Evolutionary conservation across 2,888 invertebrate species (phyloP).

Genomic region (Magallana nippona): DNA sequence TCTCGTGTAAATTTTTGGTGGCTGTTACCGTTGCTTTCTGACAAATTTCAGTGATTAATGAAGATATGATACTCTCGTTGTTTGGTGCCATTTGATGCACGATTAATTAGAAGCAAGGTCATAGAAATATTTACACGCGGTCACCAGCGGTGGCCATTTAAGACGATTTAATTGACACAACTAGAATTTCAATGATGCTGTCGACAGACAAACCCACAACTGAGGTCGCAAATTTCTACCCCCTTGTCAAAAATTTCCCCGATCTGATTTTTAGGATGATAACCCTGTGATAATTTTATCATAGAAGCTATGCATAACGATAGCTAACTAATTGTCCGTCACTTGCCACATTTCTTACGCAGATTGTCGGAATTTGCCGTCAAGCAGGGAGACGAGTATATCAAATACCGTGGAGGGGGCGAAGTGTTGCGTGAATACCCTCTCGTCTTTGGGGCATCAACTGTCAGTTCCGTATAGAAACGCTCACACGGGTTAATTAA

Average conservation of each 20-base stretch:
- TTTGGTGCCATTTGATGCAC: conserved; percentile 30
- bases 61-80: conserved; percentile 30
- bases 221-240: neutral
- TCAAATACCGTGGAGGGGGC: neutral
- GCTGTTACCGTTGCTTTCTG: conserved; percentile 14
- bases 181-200: conserved; percentile 17
- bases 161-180: conserved; percentile 25
- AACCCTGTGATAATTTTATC: neutral
- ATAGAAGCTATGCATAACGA: conserved; percentile 18
- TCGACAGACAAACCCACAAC: neutral
- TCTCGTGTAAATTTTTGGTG: neutral
- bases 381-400: conserved; percentile 12
- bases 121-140: conserved; percentile 31
- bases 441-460: conserved; percentile 20
- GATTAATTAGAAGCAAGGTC: conserved; percentile 27
- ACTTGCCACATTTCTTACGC: conserved; percentile 23
- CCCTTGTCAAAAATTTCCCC: neutral
- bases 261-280: neutral
- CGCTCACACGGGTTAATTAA: neutral
- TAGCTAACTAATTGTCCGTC: conserved; percentile 26
- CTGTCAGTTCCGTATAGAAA: conserved; percentile 16
- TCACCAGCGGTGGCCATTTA: conserved; percentile 24
- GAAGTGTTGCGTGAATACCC: conserved; percentile 23
- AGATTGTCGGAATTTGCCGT: conserved; percentile 23
- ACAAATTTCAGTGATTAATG: conserved; percentile 26